These are phyloP conservation scores for Drosophila nasuta DNA, from an alignment of 1,140 invertebrate species.

Conservation along the genomic window DNA sequence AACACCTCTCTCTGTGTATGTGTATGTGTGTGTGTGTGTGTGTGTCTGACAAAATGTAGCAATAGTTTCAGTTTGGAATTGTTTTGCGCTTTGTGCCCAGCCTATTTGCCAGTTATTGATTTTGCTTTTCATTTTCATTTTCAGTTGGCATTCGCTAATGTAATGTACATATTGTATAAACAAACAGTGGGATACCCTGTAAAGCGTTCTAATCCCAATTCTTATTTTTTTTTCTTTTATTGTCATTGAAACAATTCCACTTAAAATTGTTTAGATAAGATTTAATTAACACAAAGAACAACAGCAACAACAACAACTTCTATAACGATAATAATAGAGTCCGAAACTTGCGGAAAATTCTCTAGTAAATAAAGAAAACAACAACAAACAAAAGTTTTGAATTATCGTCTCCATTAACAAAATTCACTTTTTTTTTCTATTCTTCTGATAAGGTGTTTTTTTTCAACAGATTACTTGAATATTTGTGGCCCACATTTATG, in stretches of 20 bases:
- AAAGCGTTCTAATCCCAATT: not conserved
- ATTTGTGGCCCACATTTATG: no score
- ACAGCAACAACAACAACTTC: not conserved
- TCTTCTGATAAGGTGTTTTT: no score
- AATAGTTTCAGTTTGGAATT: constrained; percentile 17
- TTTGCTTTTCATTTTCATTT: constrained; percentile 50
- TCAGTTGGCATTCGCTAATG: constrained; percentile 15
- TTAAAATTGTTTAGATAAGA: constrained; percentile 64
- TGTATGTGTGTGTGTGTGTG: constrained; percentile 1
- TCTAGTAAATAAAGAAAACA: constrained; percentile 12
- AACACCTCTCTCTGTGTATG: not conserved
- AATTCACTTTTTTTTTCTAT: no score
- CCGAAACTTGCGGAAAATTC: constrained; percentile 3
- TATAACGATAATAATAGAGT: not conserved
- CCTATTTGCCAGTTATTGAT: constrained; percentile 49
- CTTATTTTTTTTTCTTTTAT: constrained; percentile 16
- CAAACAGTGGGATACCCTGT: not conserved
- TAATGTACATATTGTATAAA: not conserved
- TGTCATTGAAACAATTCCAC: constrained; percentile 41
- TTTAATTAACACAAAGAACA: constrained; percentile 50
- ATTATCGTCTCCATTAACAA: not conserved
- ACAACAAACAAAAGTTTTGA: not conserved
- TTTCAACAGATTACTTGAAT: no score
- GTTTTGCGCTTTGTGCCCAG: not conserved
- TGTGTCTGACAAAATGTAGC: constrained; percentile 11